Base-by-base conservation (phyloP, 1,140 invertebrate species). In the Heliconius eleuchia region DNA sequence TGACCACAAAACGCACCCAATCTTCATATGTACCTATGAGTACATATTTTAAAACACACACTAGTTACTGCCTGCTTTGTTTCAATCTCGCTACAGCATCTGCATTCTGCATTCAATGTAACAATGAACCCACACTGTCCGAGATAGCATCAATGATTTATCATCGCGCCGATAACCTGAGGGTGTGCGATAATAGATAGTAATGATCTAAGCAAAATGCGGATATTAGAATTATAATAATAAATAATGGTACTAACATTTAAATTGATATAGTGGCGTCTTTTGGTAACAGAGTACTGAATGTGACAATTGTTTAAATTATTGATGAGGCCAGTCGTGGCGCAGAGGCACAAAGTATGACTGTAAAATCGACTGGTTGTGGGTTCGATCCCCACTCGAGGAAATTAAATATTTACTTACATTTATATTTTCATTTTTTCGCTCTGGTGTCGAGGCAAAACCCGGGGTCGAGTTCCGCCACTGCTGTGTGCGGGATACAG, bases 121-220 rank as follows among this genome's bases (percentile, higher is more conserved):
- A 73, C 46, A 78, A 57, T 78, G 72, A 55, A 78, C 77, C 77
- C 72, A 78, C 77, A 78, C 76, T 46, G 60, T 73, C 27, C 18
- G 74, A 78, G 77, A 78, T 78, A 73, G 27, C 39, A 76, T 76
- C 77, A 60, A 73, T 78, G 77, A 78, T 78, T 78, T 78, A 78
- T 78, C 77, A 66, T 57, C 77, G 66, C 34, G 71, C 37, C 37
- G 72, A 78, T 78, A 78, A 50, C 37, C 71, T 30, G 8, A 70
- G 74, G 74, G 74, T 39, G 23, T 66, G 74, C 50, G 71, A 74
- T 78, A 78, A 73, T 78, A 78, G 71, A 78, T 60, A 74, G 52
- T 73, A 74, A 78, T 50, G 77, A 78, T 78, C 76, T 78, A 73
- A 73, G 72, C 76, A 73, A 66, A 16, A 66, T 30, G 60, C 60